Conservation (phyloP, 2,888 invertebrate genomes). For the Lacanobia oleracea region DNA sequence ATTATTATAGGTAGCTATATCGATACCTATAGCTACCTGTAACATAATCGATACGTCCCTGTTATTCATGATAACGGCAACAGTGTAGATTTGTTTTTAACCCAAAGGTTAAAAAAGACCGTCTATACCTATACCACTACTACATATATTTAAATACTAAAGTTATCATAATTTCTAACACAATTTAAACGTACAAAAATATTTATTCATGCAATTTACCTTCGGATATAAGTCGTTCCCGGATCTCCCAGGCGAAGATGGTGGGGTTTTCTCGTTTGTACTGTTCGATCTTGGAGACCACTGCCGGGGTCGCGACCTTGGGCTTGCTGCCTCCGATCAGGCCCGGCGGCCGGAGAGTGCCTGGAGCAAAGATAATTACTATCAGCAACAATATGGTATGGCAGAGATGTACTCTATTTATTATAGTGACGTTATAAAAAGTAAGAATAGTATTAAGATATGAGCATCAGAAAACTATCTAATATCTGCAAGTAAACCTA, state of each 20-base stretch:
- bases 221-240: slow-evolving; percentile 98
- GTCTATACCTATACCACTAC: too few species aligned
- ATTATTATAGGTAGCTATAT: too few species aligned
- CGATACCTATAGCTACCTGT: too few species aligned
- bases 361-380: slow-evolving; percentile 87
- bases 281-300: slow-evolving; percentile 99
- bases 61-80: too few species aligned
- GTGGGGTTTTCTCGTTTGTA: slow-evolving; percentile 99
- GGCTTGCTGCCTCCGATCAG: slow-evolving; percentile 99
- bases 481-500: too few species aligned
- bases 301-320: slow-evolving; percentile 99
- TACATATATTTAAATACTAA: too few species aligned
- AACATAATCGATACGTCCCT: too few species aligned
- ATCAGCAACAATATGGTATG: background rate
- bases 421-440: too few species aligned
- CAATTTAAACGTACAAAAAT: background rate
- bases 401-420: background rate
- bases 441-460: too few species aligned
- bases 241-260: slow-evolving; percentile 99
- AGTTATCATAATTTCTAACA: background rate
- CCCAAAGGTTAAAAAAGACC: too few species aligned
- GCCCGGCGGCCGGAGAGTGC: slow-evolving; percentile 96
- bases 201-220: slow-evolving; percentile 90
- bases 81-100: too few species aligned
- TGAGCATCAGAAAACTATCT: too few species aligned